Conservation (phyloP, 2,888 invertebrate species). For the Idaea aversata region DNA sequence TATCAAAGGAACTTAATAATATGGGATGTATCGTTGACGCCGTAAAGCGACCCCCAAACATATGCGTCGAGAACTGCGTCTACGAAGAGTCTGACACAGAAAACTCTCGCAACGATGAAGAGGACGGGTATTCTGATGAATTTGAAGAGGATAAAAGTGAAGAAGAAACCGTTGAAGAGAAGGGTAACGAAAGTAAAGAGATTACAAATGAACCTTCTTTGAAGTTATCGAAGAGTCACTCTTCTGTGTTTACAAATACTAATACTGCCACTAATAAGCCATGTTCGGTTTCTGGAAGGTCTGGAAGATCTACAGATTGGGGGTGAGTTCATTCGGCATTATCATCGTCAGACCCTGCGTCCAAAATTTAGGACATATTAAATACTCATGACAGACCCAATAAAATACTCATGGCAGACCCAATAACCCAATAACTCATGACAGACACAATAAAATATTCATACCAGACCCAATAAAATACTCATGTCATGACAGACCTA, state of each 20-base stretch:
- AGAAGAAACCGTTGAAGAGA: slow-evolving; percentile 40
- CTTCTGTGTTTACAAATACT: slow-evolving; percentile 45
- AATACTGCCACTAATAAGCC: slow-evolving; percentile 27
- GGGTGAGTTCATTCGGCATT: slow-evolving; percentile 46
- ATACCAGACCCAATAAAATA: no score
- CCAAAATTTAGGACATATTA: no score
- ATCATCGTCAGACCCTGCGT: neutral
- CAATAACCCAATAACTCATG: no score
- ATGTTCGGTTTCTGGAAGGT: slow-evolving; percentile 56
- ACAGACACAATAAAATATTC: no score
- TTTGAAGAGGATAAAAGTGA: slow-evolving; percentile 72
- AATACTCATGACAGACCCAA: no score
- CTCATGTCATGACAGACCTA: no score
- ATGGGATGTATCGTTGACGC: slow-evolving; percentile 75
- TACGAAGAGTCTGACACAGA: slow-evolving; percentile 52
- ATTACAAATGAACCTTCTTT: slow-evolving; percentile 25
- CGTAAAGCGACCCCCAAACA: slow-evolving; percentile 64
- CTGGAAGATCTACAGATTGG: slow-evolving; percentile 60
- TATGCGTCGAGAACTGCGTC: slow-evolving; percentile 66
- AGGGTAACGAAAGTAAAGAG: slow-evolving; percentile 38
- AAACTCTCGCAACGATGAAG: slow-evolving; percentile 42
- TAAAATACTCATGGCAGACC: no score
- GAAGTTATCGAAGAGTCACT: slow-evolving; percentile 60
- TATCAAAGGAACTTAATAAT: slow-evolving; percentile 66
- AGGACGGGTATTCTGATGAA: slow-evolving; percentile 69